Conservation (phyloP, 2,113 vertebrate species). For the Pteronura brasiliensis region DNA sequence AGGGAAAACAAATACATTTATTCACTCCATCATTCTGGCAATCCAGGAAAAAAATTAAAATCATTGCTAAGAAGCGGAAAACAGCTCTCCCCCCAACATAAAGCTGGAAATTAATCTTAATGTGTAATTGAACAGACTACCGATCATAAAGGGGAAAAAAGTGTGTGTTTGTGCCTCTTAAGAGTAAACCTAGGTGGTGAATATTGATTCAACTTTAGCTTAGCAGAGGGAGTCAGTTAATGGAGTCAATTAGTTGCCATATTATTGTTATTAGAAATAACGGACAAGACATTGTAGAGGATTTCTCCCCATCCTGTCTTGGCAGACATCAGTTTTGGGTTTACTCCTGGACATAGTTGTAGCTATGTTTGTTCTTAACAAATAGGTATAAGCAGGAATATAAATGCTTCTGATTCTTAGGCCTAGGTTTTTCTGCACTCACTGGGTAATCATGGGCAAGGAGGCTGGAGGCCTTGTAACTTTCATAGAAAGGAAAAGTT, state of each 20-base stretch:
- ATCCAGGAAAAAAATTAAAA: not conserved
- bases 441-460: not conserved
- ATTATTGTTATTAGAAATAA: slow-evolving; percentile 41
- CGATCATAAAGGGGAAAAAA: not conserved
- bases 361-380: slow-evolving; percentile 11
- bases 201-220: not conserved
- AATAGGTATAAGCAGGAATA: not conserved
- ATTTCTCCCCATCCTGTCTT: not conserved
- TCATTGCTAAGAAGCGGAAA: not conserved
- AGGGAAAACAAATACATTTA: not conserved
- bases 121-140: not conserved
- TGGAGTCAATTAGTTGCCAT: slow-evolving; percentile 45
- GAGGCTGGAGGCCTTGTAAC: not conserved
- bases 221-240: slow-evolving; percentile 35
- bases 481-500: not conserved
- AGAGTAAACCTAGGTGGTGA: not conserved
- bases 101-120: not conserved
- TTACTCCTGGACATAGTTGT: not conserved
- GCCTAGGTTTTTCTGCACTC: not conserved
- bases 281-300: slow-evolving; percentile 18
- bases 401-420: not conserved
- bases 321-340: slow-evolving; percentile 35
- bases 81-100: not conserved
- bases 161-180: not conserved
- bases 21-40: not conserved